These are phyloP conservation scores for Acronicta alni DNA, from an alignment of 2,888 invertebrate species.

Conservation along the genomic window DNA sequence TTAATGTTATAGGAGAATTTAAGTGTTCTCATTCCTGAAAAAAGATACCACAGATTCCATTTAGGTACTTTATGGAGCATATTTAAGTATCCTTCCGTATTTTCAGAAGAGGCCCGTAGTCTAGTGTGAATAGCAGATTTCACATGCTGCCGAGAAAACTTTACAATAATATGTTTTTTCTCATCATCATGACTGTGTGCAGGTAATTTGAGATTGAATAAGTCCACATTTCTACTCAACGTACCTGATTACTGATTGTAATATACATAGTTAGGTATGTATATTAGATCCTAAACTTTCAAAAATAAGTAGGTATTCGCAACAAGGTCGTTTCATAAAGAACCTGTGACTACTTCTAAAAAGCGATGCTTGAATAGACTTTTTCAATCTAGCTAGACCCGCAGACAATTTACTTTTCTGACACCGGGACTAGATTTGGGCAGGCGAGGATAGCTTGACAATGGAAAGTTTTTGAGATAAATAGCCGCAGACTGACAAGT, in stretches of 20 bases:
- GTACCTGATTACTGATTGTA: too few relatives aligned
- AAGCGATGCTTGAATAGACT: slow-evolving; percentile 5
- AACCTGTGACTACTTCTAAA: slow-evolving; percentile 1
- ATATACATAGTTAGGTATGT: too few relatives aligned
- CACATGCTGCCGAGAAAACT: too few relatives aligned
- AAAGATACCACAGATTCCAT: slow-evolving; percentile 24
- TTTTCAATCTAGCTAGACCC: slow-evolving; percentile 34
- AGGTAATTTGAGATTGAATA: too few relatives aligned
- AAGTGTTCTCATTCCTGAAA: slow-evolving; percentile 17
- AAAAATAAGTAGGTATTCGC: neutral
- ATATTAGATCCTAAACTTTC: too few relatives aligned
- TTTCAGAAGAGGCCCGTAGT: too few relatives aligned
- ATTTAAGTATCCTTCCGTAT: neutral
- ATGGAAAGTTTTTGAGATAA: neutral
- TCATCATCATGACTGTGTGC: too few relatives aligned
- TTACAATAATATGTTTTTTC: too few relatives aligned
- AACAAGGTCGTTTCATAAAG: too few relatives aligned
- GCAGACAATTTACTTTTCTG: slow-evolving; percentile 24
- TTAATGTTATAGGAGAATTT: slow-evolving; percentile 12
- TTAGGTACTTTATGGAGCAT: slow-evolving; percentile 15
- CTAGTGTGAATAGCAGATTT: too few relatives aligned
- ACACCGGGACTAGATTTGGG: neutral
- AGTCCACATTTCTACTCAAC: too few relatives aligned
- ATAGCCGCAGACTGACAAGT: too few relatives aligned
- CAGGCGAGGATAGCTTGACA: neutral